Percentiles rank a stretch among this genome's conserved stretches.
Evolutionary conservation across 2,797 vertebrate species (phyloP).

Genomic region (Calcarius lapponicus): DNA sequence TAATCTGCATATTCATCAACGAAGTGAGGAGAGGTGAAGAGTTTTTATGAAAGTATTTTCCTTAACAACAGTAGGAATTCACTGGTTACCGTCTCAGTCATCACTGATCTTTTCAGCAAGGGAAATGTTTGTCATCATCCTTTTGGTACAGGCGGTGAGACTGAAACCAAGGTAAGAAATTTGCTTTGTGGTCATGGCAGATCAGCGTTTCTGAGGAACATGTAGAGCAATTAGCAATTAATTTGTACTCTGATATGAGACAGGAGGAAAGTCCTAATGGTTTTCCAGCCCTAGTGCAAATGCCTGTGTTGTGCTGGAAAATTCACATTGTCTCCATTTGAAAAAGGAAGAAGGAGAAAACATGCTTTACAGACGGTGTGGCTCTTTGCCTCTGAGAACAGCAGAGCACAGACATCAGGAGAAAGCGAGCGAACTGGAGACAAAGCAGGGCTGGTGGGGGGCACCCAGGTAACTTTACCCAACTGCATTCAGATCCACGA

Average conservation of each 20-base stretch:
- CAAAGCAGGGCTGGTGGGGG: neutral
- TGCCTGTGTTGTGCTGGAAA: neutral
- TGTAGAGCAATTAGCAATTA: neutral
- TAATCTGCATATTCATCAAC: neutral
- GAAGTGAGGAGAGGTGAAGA: neutral
- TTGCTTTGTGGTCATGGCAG: neutral
- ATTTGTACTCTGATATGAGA: neutral
- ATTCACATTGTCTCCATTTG: neutral
- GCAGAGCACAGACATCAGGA: neutral
- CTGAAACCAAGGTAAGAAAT: neutral
- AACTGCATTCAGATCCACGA: neutral
- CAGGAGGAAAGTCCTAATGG: neutral
- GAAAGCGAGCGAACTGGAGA: neutral
- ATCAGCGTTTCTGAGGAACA: neutral
- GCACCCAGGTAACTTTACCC: neutral
- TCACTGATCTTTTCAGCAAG: neutral
- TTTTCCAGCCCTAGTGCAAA: neutral
- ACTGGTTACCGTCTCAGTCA: neutral
- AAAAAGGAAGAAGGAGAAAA: neutral
- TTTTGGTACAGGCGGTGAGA: neutral
- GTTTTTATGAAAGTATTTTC: slow-evolving; percentile 1
- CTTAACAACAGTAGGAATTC: neutral
- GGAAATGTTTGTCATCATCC: neutral
- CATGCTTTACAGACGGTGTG: neutral
- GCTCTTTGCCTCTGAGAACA: neutral